A percentile compares a stretch with the other conserved stretches of the same genome.
These are phyloP conservation scores for Morpho achilles DNA, from an alignment of 2,888 invertebrate genomes.

Conservation along the genomic window DNA sequence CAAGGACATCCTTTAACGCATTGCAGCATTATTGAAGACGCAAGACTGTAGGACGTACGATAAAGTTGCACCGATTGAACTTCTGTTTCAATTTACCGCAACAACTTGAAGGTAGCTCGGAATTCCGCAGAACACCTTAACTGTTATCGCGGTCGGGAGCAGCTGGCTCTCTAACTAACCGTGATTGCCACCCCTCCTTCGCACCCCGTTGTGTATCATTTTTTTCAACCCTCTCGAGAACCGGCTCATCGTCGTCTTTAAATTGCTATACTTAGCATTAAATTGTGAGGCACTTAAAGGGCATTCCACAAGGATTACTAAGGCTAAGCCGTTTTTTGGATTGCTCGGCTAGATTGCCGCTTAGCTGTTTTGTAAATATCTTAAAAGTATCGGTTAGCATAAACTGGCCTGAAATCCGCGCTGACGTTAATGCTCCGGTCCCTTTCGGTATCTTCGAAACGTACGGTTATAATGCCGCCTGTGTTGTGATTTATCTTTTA, in stretches of 20 bases:
- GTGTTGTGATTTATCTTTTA: conserved; percentile 53
- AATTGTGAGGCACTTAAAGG: conserved; percentile 70
- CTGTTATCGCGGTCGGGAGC: conserved; percentile 47
- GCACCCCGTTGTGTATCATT: conserved; percentile 57
- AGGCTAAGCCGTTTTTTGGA: conserved; percentile 55
- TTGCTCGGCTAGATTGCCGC: conserved; percentile 57
- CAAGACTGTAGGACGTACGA: conserved; percentile 8
- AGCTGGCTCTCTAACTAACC: conserved; percentile 68
- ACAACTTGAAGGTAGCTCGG: conserved; percentile 32
- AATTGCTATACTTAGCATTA: conserved; percentile 76
- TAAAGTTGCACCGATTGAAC: conserved; percentile 31
- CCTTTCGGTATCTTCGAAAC: conserved; percentile 68
- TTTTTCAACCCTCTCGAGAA: conserved; percentile 64
- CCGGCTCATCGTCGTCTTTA: conserved; percentile 58
- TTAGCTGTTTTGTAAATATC: conserved; percentile 73
- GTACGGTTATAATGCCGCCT: conserved; percentile 61
- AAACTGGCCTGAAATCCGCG: conserved; percentile 62
- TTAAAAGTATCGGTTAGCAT: conserved; percentile 70
- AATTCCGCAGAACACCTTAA: conserved; percentile 56
- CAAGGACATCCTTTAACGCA: conserved; percentile 27
- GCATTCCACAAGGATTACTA: conserved; percentile 63
- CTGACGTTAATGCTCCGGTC: conserved; percentile 72
- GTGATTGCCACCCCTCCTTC: conserved; percentile 51
- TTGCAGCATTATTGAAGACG: conserved; percentile 11
- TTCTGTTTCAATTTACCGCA: conserved; percentile 41